Base-by-base conservation (phyloP, 2,888 invertebrate species). In the Synergus itoensis region DNA sequence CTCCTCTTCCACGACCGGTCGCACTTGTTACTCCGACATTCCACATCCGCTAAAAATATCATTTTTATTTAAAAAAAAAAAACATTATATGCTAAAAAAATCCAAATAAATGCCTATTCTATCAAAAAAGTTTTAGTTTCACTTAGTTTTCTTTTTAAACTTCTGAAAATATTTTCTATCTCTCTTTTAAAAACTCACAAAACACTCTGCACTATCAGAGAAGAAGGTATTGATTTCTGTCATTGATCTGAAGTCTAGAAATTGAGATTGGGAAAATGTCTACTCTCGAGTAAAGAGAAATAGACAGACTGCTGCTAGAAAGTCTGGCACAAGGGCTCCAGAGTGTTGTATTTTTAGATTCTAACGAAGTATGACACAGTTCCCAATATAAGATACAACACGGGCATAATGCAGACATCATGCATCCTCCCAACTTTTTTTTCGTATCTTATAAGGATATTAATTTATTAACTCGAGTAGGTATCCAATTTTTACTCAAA, bases 21-120 rank as follows among this genome's bases (percentile, higher is more conserved):
- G 93, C 94, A 90, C 94, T 94, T 88, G 94, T 94, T 85, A 94
- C 93, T 80, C 94, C 94, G 86, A 93, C 91, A 84, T 93, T 93
- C 94, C 94, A 94, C 88, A 93, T 92, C 79, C 94, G 93, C 95
- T 95, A 90, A 60, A 92, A 91, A 82, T 75, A 78, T 5, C 77
- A 48, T 77, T 64, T 65, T 65, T 60, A 45, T 67, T 60, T 45
- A 7, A 28, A n/a, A 36, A 7, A 28, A n/a, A 36, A 9, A 36
- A 40, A 12, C 40, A 41, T n/a, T 48, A 16, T 7, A 69, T 3
- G 21, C 4, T 21, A 28, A 14, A 16, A 3, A 64, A 41, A n/a
- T 65, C 8, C 0, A 11, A 4, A 12, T 3, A 18, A 28, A 28
- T 28, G 4, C 11, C 60, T 3, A 4, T 18, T 60, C 1, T 60